Conservation (phyloP, 2,797 vertebrate genomes). For the Acanthiza pusilla region DNA sequence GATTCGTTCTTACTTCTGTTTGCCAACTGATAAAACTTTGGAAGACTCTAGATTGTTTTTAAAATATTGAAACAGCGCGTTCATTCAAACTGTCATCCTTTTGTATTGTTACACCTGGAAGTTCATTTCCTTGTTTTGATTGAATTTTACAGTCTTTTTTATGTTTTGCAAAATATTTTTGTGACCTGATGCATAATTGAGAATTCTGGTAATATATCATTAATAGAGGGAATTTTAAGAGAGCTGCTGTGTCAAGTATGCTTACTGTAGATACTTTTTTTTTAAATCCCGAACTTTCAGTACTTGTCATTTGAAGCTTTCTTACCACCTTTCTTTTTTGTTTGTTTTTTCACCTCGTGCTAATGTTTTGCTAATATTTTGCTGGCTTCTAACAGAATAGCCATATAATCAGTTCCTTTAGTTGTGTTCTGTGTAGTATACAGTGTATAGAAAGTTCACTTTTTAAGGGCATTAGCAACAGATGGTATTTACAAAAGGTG, state of each 20-base stretch:
- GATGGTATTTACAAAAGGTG: not conserved
- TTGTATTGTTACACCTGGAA: not conserved
- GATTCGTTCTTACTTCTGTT: not conserved
- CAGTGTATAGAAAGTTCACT: not conserved
- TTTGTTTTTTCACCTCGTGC: not conserved
- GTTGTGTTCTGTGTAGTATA: not conserved
- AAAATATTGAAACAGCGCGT: not conserved
- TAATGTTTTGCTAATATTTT: not conserved
- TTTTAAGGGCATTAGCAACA: not conserved
- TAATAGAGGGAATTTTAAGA: not conserved
- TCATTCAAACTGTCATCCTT: not conserved
- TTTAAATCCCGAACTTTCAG: not conserved
- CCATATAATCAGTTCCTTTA: not conserved
- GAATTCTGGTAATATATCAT: not conserved
- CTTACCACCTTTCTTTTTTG: not conserved
- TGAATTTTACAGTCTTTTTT: not conserved
- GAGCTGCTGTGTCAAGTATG: not conserved
- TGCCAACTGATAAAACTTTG: not conserved
- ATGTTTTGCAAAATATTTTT: not conserved
- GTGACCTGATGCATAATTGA: not conserved
- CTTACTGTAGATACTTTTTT: not conserved
- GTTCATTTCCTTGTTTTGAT: not conserved
- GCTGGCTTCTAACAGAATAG: constrained; percentile 8
- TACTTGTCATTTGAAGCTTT: not conserved
- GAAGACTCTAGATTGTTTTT: not conserved